These are phyloP conservation scores for Halichoeres trimaculatus DNA, from an alignment of 2,113 vertebrate genomes.

Conservation along the genomic window DNA sequence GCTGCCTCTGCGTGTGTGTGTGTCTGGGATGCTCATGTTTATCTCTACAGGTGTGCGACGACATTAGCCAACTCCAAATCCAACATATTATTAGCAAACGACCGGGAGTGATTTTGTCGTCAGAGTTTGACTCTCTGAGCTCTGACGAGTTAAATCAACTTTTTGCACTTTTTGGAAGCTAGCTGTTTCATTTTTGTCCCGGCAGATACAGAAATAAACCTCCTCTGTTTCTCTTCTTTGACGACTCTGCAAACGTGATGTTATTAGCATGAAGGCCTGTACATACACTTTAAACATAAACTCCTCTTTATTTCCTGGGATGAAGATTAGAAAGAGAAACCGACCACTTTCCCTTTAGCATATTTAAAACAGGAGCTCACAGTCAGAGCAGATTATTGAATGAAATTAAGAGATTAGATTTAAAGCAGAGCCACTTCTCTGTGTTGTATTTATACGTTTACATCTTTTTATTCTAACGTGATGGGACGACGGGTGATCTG, in stretches of 20 bases:
- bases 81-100: slow-evolving; percentile 24
- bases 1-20: background rate
- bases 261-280: slow-evolving; percentile 67
- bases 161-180: slow-evolving; percentile 37
- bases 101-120: slow-evolving; percentile 27
- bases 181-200: slow-evolving; percentile 1
- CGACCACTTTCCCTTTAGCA: background rate
- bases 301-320: slow-evolving; percentile 18
- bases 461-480: background rate
- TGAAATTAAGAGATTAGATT: background rate
- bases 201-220: background rate
- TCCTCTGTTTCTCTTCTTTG: background rate
- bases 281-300: slow-evolving; percentile 52
- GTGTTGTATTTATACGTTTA: slow-evolving; percentile 14
- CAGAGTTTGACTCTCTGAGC: background rate
- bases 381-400: background rate
- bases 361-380: background rate
- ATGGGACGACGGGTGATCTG: slow-evolving; percentile 18
- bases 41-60: slow-evolving; percentile 49
- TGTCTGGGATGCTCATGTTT: slow-evolving; percentile 4
- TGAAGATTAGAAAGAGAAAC: slow-evolving; percentile 12
- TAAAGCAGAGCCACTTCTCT: background rate
- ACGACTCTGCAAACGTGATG: slow-evolving; percentile 16
- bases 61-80: slow-evolving; percentile 1
- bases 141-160: slow-evolving; percentile 4